A percentile compares a stretch with the other conserved stretches of the same genome.
phyloP scores from a whole-genome alignment of 2,797 vertebrate genomes.

The Mus spretus region DNA sequence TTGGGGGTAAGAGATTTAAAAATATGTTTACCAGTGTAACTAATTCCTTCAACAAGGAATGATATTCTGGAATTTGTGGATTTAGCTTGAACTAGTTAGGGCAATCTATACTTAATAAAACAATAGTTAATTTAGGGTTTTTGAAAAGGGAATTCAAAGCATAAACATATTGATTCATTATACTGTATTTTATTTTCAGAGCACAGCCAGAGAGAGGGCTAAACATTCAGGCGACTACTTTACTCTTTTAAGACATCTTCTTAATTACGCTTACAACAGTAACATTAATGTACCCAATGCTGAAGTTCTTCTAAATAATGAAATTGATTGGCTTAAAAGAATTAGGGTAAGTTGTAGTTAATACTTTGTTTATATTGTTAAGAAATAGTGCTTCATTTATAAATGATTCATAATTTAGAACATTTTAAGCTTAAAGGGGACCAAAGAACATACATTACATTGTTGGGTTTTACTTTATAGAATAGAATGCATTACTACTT shows the following conservation, averaged over 20 bases:
- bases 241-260: constrained; percentile 96
- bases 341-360: constrained; percentile 93
- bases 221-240: constrained; percentile 99
- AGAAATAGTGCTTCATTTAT: constrained; percentile 33
- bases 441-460: constrained; percentile 3
- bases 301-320: constrained; percentile 99
- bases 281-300: constrained; percentile 99
- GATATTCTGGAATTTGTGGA: constrained; percentile 43
- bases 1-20: constrained; percentile 93
- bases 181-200: constrained; percentile 90
- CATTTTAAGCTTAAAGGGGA: constrained; percentile 19
- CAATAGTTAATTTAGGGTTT: constrained; percentile 3
- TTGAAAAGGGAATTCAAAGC: constrained; percentile 33
- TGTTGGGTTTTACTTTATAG: constrained; percentile 2
- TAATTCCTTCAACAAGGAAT: constrained; percentile 9
- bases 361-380: constrained; percentile 8
- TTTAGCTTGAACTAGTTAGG: constrained; percentile 38
- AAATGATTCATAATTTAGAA: constrained; percentile 53
- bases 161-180: constrained; percentile 2
- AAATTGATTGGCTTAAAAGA: constrained; percentile 99
- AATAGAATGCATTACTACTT: constrained; percentile 25
- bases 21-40: constrained; percentile 50
- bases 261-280: constrained; percentile 99
- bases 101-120: constrained; percentile 46
- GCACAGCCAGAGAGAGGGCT: constrained; percentile 98